Conservation (phyloP, 2,797 vertebrate species). For the Natrix natrix region DNA sequence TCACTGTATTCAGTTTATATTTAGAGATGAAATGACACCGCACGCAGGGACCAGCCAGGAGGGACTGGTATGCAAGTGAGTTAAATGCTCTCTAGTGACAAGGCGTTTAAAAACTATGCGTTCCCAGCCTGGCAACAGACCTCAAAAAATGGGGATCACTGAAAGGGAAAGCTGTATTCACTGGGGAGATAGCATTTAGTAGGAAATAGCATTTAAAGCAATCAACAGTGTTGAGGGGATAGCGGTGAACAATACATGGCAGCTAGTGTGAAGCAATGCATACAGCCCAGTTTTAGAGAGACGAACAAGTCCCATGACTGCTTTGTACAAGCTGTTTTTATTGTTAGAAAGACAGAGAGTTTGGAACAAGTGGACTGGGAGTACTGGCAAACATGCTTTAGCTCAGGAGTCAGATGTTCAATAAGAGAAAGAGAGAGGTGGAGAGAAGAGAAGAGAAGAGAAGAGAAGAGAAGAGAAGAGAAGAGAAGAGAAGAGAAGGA, state of each 20-base stretch:
- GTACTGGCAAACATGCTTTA: neutral
- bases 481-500: neutral
- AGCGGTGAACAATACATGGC: neutral
- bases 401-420: neutral
- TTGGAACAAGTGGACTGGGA: neutral
- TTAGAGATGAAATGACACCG: conserved; percentile 11
- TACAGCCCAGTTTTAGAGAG: neutral
- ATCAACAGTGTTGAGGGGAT: neutral
- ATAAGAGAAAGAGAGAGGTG: neutral
- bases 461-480: too few species aligned
- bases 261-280: neutral
- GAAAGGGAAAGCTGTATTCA: neutral
- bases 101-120: neutral
- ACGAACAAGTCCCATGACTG: neutral
- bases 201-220: neutral
- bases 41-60: neutral
- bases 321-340: neutral
- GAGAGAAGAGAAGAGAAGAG: too few species aligned
- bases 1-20: conserved; percentile 18
- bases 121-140: neutral
- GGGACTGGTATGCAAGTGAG: neutral
- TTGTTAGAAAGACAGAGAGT: neutral
- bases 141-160: neutral
- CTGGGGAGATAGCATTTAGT: neutral
- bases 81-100: neutral